Conservation (phyloP, 1,140 invertebrate genomes). For the Philotrypesis tridentata region DNA sequence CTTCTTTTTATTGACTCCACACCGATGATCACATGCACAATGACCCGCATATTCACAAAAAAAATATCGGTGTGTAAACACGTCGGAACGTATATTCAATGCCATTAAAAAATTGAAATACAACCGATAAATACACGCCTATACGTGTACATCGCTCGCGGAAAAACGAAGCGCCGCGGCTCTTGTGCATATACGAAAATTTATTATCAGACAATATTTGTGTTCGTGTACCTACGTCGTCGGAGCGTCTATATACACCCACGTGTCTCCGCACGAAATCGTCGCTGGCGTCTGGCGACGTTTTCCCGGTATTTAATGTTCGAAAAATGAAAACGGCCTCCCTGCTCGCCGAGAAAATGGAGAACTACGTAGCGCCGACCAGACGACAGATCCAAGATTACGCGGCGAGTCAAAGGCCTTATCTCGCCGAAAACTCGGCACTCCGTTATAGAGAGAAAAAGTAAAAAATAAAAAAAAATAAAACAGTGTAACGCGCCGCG, state of each 20-base stretch:
- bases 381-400: slow-evolving; percentile 1
- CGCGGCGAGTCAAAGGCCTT: slow-evolving; percentile 22
- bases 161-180: not conserved
- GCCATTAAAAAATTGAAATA: not conserved
- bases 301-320: not conserved
- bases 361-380: not conserved
- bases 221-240: no score
- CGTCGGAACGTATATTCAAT: not conserved
- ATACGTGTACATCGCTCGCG: no score
- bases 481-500: slow-evolving; percentile 15
- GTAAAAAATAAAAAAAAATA: no score
- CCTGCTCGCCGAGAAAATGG: not conserved
- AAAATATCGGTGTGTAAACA: no score
- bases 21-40: no score
- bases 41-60: not conserved
- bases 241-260: not conserved
- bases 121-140: not conserved
- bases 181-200: not conserved
- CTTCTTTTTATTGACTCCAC: not conserved
- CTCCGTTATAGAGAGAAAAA: no score
- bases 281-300: not conserved
- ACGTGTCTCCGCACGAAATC: not conserved
- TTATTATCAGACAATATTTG: not conserved
- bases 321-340: not conserved
- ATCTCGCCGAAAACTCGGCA: slow-evolving; percentile 18